phyloP scores from a whole-genome alignment of 2,888 invertebrate genomes.

The Sminthurinus aureus region DNA sequence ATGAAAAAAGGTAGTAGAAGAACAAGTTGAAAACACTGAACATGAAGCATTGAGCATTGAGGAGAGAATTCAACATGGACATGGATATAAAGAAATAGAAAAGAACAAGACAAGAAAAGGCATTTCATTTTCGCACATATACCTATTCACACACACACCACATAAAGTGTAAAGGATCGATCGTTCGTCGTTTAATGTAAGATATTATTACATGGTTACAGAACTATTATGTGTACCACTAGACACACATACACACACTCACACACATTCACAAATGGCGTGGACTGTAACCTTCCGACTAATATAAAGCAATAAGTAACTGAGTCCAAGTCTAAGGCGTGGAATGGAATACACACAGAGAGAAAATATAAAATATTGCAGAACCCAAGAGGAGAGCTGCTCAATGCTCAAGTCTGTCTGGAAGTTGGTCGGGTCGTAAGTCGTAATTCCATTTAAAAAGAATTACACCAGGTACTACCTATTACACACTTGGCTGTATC shows the following conservation, averaged over 20 bases:
- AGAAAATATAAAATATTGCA: background rate
- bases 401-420: too few relatives aligned
- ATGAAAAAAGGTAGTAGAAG: background rate
- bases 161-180: slow-evolving; percentile 10
- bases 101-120: background rate
- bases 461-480: background rate
- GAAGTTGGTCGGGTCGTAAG: background rate
- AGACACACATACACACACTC: too few relatives aligned
- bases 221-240: background rate
- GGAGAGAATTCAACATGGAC: slow-evolving; percentile 15
- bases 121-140: slow-evolving; percentile 13
- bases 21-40: slow-evolving; percentile 6
- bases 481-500: too few relatives aligned
- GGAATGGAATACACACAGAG: background rate
- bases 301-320: too few relatives aligned
- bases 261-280: too few relatives aligned
- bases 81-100: background rate
- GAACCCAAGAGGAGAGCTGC: background rate
- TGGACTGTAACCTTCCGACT: too few relatives aligned
- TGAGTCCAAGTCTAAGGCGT: background rate
- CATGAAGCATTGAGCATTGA: background rate
- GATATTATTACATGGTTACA: slow-evolving; percentile 23
- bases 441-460: background rate
- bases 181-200: slow-evolving; percentile 17
- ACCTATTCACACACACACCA: background rate